Percentiles rank a stretch among this genome's conserved stretches.
phyloP scores from a whole-genome alignment of 2,113 vertebrate species.

The Eublepharis macularius region DNA sequence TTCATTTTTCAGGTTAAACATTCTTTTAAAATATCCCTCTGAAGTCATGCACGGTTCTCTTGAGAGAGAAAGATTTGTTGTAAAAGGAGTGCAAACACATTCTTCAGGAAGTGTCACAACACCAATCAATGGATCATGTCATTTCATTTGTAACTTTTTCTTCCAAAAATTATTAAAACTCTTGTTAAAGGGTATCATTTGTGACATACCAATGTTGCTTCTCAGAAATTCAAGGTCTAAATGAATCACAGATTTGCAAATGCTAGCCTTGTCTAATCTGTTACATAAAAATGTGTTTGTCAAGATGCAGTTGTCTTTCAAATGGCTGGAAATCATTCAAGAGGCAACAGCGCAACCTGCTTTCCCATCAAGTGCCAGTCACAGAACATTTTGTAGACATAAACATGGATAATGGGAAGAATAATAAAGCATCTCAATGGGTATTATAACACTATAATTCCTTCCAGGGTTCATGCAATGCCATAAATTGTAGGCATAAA shows the following conservation, averaged over 20 bases:
- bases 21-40: not conserved
- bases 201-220: not conserved
- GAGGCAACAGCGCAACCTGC: constrained; percentile 44
- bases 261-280: constrained; percentile 10
- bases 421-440: constrained; percentile 58
- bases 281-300: constrained; percentile 48
- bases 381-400: constrained; percentile 53
- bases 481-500: constrained; percentile 45
- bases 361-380: constrained; percentile 52
- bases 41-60: not conserved
- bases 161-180: not conserved
- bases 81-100: not conserved
- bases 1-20: constrained; percentile 21
- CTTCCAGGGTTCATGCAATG: constrained; percentile 47
- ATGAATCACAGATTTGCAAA: constrained; percentile 26
- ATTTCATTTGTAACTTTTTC: constrained; percentile 11
- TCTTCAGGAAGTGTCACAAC: constrained; percentile 9
- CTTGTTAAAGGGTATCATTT: not conserved
- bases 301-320: constrained; percentile 50
- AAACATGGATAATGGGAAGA: constrained; percentile 63
- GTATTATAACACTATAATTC: constrained; percentile 55
- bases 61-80: constrained; percentile 19
- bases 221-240: not conserved
- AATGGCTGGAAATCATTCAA: constrained; percentile 56
- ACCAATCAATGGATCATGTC: not conserved